Conservation (phyloP, 2,797 vertebrate species). For the Telmatherina bonti region DNA sequence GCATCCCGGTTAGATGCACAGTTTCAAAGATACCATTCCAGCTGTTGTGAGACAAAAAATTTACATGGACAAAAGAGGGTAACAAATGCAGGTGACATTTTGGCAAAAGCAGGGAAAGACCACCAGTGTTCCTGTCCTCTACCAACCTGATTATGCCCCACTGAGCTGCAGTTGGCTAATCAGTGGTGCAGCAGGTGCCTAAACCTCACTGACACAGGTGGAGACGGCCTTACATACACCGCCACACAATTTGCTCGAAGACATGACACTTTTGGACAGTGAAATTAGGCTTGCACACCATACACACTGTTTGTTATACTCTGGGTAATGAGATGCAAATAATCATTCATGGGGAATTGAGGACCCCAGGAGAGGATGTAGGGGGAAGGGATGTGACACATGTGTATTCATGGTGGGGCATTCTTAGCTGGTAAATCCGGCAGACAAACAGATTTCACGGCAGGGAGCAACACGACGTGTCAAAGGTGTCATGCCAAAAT, state of each 20-base stretch:
- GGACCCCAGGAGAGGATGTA: conserved; percentile 56
- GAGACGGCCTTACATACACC: conserved; percentile 29
- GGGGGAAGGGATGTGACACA: conserved; percentile 65
- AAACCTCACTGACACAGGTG: conserved; percentile 65
- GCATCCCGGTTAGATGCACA: conserved; percentile 35
- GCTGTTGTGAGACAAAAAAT: conserved; percentile 54
- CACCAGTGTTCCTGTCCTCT: conserved; percentile 32
- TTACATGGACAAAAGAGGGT: conserved; percentile 45
- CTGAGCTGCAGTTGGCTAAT: conserved; percentile 64
- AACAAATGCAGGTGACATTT: conserved; percentile 43
- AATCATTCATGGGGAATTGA: conserved; percentile 71
- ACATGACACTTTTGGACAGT: conserved; percentile 47
- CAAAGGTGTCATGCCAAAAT: conserved; percentile 67
- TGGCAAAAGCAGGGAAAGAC: conserved; percentile 27
- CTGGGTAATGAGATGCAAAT: conserved; percentile 84
- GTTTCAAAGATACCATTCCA: conserved; percentile 50
- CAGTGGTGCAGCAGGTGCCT: conserved; percentile 72
- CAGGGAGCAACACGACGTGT: conserved; percentile 64
- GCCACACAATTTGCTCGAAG: conserved; percentile 43
- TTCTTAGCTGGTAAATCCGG: conserved; percentile 66
- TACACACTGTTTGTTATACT: conserved; percentile 60
- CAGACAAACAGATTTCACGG: conserved; percentile 79
- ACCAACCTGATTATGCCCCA: conserved; percentile 58
- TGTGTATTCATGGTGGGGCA: conserved; percentile 54
- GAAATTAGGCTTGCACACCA: conserved; percentile 45